phyloP scores from a whole-genome alignment of 2,113 vertebrate species.

The Butorides virescens region DNA sequence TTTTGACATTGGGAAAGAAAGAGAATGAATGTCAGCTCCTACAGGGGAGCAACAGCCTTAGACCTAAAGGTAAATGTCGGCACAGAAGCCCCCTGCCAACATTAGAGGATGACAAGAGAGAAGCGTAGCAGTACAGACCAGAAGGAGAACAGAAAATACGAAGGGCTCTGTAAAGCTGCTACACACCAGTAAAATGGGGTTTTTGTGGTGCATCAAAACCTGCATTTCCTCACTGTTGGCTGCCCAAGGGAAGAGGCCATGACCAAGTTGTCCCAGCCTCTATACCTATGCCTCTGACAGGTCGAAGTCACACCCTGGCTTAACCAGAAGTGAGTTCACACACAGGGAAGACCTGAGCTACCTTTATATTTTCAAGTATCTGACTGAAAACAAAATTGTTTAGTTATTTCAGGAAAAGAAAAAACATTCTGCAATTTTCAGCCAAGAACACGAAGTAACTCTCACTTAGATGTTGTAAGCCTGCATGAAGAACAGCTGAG shows the following conservation, averaged over 20 bases:
- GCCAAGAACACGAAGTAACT: neutral
- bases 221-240: neutral
- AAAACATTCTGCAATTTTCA: neutral
- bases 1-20: neutral
- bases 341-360: neutral
- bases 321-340: neutral
- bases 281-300: neutral
- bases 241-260: neutral
- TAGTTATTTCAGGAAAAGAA: neutral
- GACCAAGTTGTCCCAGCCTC: too few species aligned
- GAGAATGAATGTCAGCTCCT: neutral
- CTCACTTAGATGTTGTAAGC: neutral
- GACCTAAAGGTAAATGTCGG: neutral
- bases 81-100: neutral
- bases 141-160: neutral
- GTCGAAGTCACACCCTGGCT: neutral
- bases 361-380: neutral
- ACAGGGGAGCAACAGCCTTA: neutral
- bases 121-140: neutral
- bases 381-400: neutral
- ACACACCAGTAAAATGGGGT: neutral
- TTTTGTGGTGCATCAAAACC: neutral
- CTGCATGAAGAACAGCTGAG: neutral
- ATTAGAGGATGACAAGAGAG: neutral
- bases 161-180: neutral